phyloP scores from a whole-genome alignment of 1,140 invertebrate species.

The Propsilocerus akamusi region DNA sequence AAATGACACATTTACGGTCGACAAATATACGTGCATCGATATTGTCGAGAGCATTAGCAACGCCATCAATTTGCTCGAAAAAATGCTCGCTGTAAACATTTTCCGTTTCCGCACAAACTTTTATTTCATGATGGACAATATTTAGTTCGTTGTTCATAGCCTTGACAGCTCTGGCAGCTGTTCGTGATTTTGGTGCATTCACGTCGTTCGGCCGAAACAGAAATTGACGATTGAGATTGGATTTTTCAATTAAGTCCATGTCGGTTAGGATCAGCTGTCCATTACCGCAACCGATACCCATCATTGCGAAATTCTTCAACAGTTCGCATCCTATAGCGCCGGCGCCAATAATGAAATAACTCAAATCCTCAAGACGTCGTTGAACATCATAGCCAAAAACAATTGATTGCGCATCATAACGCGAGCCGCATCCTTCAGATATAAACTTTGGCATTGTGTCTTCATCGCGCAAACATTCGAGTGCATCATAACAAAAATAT shows the following conservation, averaged over 20 bases:
- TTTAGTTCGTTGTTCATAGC: conserved; percentile 79
- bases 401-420: conserved; percentile 86
- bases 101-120: conserved; percentile 88
- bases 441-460: conserved; percentile 42
- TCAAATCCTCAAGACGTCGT: conserved; percentile 43
- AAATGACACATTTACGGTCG: conserved; percentile 89
- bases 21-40: conserved; percentile 89
- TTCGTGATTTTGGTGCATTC: conserved; percentile 79
- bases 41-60: conserved; percentile 91
- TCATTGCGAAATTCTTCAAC: conserved; percentile 90
- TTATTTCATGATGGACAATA: conserved; percentile 69
- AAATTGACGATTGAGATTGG: conserved; percentile 93
- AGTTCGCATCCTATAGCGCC: conserved; percentile 96
- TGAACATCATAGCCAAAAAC: conserved; percentile 89
- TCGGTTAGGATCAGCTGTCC: conserved; percentile 64
- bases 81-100: conserved; percentile 79
- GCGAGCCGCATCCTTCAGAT: conserved; percentile 42
- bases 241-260: conserved; percentile 94
- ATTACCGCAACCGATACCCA: conserved; percentile 53
- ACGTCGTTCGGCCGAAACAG: conserved; percentile 90
- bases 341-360: conserved; percentile 74
- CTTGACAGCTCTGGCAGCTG: conserved; percentile 58
- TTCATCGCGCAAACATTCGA: conserved; percentile 74
- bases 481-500: conserved; percentile 91
- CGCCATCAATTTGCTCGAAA: conserved; percentile 76